Evolutionary conservation across 2,113 vertebrate genomes (phyloP), one percentile per base, ranked within the genome.

Genomic region (Sceloporus undulatus): DNA sequence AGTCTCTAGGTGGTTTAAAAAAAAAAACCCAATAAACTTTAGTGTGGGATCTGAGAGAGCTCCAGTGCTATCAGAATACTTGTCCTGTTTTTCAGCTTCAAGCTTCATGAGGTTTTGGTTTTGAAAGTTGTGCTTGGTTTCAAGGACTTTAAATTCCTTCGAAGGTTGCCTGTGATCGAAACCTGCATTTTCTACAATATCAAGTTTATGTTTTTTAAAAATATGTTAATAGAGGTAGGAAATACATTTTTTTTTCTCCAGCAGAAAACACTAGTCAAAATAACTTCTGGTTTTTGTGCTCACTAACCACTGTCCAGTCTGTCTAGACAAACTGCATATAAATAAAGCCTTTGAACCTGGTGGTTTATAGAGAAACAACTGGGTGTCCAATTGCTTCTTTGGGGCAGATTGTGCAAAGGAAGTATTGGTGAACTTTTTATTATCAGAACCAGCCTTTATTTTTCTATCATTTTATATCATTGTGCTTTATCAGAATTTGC

Each of bases 71-170:
- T 89, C 87, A 91, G 80, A 91, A 88, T 92, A n/a, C 86, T 85
- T 92, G 87, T 93, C 84, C 85, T 95, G 91, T 82, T 95, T 94
- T 94, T 95, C 91, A 80, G 84, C 95, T 87, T 74, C 85, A 23
- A 94, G 92, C 93, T 94, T 96, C 88, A 92, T 90, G 94, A 96
- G 92, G 92, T 93, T 95, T 92, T 2, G 85, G 85, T 87, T 92
- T 91, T 76, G 92, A 94, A 96, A 94, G 92, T 89, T 95, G 23
- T 91, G 85, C 90, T 92, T 91, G 95, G 91, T 96, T 95, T 96
- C 88, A 94, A 92, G 87, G 87, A 94, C 90, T 90, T 86, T 92
- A 85, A 9, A 77, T 4, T 19, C 9, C 92, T 93, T 89, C 93
- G 90, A 87, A 92, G 87, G 86, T 27, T 91, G 85, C 94, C 85